These are phyloP conservation scores for Propsilocerus akamusi DNA, from an alignment of 1,140 invertebrate genomes.

Conservation along the genomic window DNA sequence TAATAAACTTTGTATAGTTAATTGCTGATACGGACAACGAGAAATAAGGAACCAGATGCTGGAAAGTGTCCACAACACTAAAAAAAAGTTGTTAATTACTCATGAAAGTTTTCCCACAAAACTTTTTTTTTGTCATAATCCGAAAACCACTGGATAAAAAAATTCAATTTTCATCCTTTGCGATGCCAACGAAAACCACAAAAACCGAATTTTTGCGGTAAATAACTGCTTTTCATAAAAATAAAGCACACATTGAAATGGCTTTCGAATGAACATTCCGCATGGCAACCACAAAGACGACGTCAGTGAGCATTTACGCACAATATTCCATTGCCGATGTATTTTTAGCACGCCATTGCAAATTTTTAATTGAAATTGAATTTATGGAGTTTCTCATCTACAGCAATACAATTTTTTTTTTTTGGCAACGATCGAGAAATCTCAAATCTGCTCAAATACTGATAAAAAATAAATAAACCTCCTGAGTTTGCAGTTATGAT, in stretches of 20 bases:
- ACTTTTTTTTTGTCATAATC: neutral
- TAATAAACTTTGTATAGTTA: neutral
- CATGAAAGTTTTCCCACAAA: neutral
- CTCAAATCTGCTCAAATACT: neutral
- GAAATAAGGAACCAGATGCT: neutral
- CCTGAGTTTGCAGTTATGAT: neutral
- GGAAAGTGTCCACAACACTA: neutral
- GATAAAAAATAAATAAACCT: neutral
- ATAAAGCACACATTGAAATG: no score
- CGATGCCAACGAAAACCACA: no score
- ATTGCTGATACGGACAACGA: neutral
- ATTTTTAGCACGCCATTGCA: neutral
- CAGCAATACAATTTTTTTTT: neutral
- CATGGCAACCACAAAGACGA: no score
- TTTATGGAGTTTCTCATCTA: no score
- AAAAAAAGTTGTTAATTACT: neutral
- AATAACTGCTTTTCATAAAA: conserved; percentile 1
- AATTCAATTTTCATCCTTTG: no score
- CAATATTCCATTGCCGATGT: no score
- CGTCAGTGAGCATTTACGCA: no score
- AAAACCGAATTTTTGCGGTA: conserved; percentile 1
- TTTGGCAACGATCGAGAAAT: no score
- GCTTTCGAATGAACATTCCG: no score
- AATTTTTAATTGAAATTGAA: neutral
- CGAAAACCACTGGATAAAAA: no score